Evolutionary conservation across 2,113 vertebrate genomes (phyloP), one percentile per base, ranked within the genome.

Genomic region (Lipophrys pholis): DNA sequence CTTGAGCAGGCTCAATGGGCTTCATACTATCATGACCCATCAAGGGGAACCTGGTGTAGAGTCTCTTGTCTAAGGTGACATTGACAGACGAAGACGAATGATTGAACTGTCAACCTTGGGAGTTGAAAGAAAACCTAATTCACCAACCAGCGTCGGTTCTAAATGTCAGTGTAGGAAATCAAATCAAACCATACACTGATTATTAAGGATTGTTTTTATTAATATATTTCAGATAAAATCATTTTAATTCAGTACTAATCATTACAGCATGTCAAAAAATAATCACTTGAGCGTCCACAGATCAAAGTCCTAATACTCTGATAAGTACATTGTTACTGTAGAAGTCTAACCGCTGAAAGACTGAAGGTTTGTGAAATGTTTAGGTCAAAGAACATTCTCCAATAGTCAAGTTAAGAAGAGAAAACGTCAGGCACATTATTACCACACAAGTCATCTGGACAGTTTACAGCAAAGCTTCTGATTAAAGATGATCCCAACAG

Each of bases 341-440:
- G 61, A 64, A 54, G 6, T 39, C 11, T 12, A 1, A 63, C 3
- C 0, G n/a, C 14, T 0, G 2, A 42, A 11, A 1, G 1, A 30
- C 14, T 0, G 2, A 42, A 11, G 30, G 3, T 49, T 8, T 70
- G 12, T 35, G 48, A 73, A 58, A 46, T 43, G 40, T 6, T 52
- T 12, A 6, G 30, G 1, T 7, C 38, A 59, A 5, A 56, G 6
- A 67, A 67, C 40, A 72, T 58, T 60, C 12, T 72, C 4, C 38
- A 49, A 55, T 46, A 36, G 36, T 56, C n/a, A 30, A 5, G 67
- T 62, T 50, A 65, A 49, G 5, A 51, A 46, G 74, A 45, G 11
- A 43, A 14, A 80, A 38, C 40, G 54, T 42, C 62, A 85, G 84
- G 84, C 84, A 89, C 80, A 80, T 61, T 2, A 48, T 69, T 64